phyloP scores from a whole-genome alignment of 2,888 invertebrate species.

The Dysmachus trigonus region DNA sequence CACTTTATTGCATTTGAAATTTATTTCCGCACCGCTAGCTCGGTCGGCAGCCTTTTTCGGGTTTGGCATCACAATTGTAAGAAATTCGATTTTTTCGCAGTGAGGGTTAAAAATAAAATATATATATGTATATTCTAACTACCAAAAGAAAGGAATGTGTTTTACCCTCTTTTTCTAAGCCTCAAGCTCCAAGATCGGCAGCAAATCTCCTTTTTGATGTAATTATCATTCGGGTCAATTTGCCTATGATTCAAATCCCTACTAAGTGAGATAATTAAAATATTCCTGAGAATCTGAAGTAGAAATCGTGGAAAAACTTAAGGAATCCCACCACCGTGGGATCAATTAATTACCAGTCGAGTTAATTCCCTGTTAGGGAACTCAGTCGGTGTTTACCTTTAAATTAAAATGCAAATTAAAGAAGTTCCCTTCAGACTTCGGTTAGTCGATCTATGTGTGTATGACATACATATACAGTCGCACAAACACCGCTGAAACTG shows the following conservation, averaged over 20 bases:
- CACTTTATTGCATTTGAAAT: conserved; percentile 44
- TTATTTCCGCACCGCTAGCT: conserved; percentile 25
- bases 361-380: conserved; percentile 19
- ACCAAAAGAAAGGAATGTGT: not conserved
- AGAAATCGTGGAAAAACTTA: conserved; percentile 1
- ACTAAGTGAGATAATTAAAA: conserved; percentile 47
- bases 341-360: conserved; percentile 43
- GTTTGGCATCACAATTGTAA: not conserved
- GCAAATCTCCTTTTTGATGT: not conserved
- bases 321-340: conserved; percentile 8
- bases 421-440: conserved; percentile 47
- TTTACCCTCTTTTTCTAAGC: not conserved
- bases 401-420: conserved; percentile 51
- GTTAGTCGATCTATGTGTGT: conserved; percentile 37
- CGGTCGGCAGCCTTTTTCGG: not conserved
- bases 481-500: not conserved
- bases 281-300: conserved; percentile 34
- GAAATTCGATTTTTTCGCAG: conserved; percentile 12
- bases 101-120: not conserved
- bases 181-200: not conserved
- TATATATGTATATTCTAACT: conserved; percentile 20
- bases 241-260: not conserved
- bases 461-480: conserved; percentile 4
- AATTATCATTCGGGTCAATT: not conserved
- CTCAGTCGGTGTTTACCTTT: conserved; percentile 49